These are phyloP conservation scores for Drosophila kanapiae DNA, from an alignment of 1,140 invertebrate genomes.

Conservation along the genomic window DNA sequence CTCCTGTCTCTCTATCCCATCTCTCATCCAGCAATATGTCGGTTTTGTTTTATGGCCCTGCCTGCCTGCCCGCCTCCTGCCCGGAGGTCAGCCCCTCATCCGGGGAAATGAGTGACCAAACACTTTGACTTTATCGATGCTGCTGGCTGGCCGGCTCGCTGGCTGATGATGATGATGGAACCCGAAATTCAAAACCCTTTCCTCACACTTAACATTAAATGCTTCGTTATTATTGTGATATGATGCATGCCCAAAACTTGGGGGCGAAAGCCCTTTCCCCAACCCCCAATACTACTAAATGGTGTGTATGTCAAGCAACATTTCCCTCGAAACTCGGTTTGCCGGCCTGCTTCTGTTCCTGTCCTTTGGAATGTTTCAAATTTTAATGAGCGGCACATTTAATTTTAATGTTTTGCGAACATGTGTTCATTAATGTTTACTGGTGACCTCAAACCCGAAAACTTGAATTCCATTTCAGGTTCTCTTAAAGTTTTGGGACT, in stretches of 20 bases:
- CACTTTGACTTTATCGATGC: conserved; percentile 66
- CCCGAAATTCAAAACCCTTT: conserved; percentile 51
- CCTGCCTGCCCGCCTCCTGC: conserved; percentile 23
- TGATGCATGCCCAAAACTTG: conserved; percentile 51
- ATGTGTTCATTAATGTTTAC: conserved; percentile 76
- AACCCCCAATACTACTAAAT: conserved; percentile 27
- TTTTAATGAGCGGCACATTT: conserved; percentile 80
- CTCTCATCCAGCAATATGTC: conserved; percentile 39
- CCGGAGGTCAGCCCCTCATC: conserved; percentile 41
- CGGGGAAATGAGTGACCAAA: conserved; percentile 67
- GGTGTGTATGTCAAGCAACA: conserved; percentile 59
- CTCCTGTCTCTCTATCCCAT: background rate
- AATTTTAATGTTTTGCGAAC: conserved; percentile 79
- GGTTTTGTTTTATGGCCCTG: conserved; percentile 60
- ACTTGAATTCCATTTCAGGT: conserved; percentile 8
- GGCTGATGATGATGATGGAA: conserved; percentile 41
- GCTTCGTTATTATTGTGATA: conserved; percentile 81
- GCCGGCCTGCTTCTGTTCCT: conserved; percentile 4
- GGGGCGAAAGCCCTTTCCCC: conserved; percentile 16
- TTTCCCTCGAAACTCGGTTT: conserved; percentile 48
- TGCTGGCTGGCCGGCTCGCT: conserved; percentile 11
- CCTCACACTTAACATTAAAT: conserved; percentile 77
- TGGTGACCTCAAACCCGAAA: conserved; percentile 27
- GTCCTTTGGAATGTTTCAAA: conserved; percentile 64
- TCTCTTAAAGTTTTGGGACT: conserved; percentile 17